A percentile compares a stretch with the other conserved stretches of the same genome.
Evolutionary conservation across 2,888 invertebrate species (phyloP).

Genomic region (Corbicula japonica): DNA sequence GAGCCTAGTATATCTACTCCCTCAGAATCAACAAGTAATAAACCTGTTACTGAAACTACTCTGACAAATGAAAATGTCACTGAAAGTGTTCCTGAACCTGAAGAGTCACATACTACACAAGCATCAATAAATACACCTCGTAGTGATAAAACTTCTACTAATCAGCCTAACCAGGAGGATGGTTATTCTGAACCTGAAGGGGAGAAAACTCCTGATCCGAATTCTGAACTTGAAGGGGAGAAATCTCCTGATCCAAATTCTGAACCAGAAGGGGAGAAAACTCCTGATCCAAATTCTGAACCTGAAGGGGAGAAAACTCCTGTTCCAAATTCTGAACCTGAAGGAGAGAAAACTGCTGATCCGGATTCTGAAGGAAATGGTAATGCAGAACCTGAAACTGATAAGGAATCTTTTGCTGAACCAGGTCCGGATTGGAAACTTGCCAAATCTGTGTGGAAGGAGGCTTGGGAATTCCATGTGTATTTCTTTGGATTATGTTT

Average conservation of each 20-base stretch:
- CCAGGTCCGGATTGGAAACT: constrained; percentile 83
- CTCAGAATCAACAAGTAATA: constrained; percentile 18
- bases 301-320: constrained; percentile 20
- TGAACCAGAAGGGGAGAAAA: constrained; percentile 25
- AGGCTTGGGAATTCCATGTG: constrained; percentile 97
- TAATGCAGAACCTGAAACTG: constrained; percentile 58
- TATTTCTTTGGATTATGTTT: constrained; percentile 95
- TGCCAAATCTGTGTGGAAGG: constrained; percentile 87
- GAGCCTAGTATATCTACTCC: neutral
- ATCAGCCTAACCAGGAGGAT: constrained; percentile 46
- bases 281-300: constrained; percentile 11
- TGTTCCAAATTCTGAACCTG: constrained; percentile 6
- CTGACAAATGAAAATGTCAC: constrained; percentile 5
- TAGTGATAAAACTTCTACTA: constrained; percentile 3
- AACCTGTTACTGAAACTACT: constrained; percentile 2
- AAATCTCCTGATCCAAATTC: constrained; percentile 65
- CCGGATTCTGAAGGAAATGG: constrained; percentile 51
- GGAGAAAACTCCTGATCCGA: constrained; percentile 18
- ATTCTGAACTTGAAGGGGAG: constrained; percentile 18
- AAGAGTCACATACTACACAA: constrained; percentile 21
- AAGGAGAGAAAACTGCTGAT: constrained; percentile 52
- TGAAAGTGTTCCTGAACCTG: constrained; percentile 17
- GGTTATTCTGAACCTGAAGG: constrained; percentile 28
- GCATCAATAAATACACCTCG: constrained; percentile 29
- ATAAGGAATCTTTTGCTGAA: constrained; percentile 74